A percentile compares a stretch with the other conserved stretches of the same genome.
Conservation (phyloP, 2,797 vertebrate species). For the Bovichtus diacanthus region DNA sequence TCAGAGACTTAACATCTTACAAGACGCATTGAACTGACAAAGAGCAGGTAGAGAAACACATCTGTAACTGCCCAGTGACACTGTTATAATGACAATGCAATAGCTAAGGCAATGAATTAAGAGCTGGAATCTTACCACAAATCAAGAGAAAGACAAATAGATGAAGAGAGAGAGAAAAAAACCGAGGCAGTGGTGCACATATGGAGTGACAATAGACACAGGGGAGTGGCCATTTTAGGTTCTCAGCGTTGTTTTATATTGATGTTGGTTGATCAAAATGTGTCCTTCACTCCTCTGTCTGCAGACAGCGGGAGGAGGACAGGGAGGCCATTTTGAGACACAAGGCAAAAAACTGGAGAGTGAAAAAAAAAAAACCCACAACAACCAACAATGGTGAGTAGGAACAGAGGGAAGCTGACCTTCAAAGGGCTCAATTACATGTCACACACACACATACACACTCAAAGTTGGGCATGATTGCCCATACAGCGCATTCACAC, state of each 20-base stretch:
- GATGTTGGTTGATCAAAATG: conserved; percentile 61
- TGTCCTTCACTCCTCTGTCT: conserved; percentile 58
- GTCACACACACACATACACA: conserved; percentile 50
- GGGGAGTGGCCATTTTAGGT: conserved; percentile 61
- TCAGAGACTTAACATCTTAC: conserved; percentile 3
- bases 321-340: conserved; percentile 75
- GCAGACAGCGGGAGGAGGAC: conserved; percentile 52
- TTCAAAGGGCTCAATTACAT: conserved; percentile 80
- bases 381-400: conserved; percentile 64
- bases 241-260: conserved; percentile 38
- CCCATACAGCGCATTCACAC: conserved; percentile 42
- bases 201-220: conserved; percentile 30
- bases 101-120: conserved; percentile 36
- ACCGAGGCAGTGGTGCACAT: not conserved
- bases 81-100: conserved; percentile 34
- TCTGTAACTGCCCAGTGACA: conserved; percentile 40
- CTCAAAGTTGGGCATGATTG: conserved; percentile 64
- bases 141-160: conserved; percentile 29
- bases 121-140: conserved; percentile 24
- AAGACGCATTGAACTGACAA: conserved; percentile 5
- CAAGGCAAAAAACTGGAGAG: conserved; percentile 50
- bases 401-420: conserved; percentile 75
- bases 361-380: conserved; percentile 26
- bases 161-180: not conserved
- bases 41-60: conserved; percentile 22